Base-by-base conservation (phyloP, 2,888 invertebrate genomes). In the Ischnus inquisitorius region DNA sequence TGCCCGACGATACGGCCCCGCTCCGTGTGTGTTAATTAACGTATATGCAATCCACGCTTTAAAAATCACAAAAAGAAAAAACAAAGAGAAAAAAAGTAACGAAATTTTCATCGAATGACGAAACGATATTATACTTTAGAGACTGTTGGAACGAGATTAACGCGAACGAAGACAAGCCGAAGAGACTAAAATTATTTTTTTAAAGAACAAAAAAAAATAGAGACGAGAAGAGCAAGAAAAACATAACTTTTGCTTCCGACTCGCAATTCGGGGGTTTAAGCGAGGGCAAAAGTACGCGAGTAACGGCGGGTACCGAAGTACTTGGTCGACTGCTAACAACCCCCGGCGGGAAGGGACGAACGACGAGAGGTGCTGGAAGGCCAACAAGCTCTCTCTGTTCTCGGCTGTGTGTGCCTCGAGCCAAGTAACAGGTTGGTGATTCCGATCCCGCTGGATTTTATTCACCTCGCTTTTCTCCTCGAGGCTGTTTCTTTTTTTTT, bases 361-460 rank as follows among this genome's bases (percentile, higher is more conserved):
- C 34, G 12, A 2, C 19, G 54, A 54, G 68, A 68, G 69, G 54
- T 43, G 34, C 62, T 76, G 69, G 43, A 34, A 68, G 34, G 54
- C 72, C 68, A 72, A 43, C 72, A 19, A 62, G 68, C 46, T 75
- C 71, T 54, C 39, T 74, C 71, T 46, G 16, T 54, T 68, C 80
- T 68, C 34, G 60, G 60, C 62, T 74, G 83, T 77, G 72, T 64
- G 80, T 68, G 83, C 77, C 72, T 48, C 76, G 81, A 82, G 82
- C 65, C 76, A 87, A 92, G 91, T 92, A 93, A 93, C 91, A 93
- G 92, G 92, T 92, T 92, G 92, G 92, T 91, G 89, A 90, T 91
- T 88, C 87, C 79, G 65, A 84, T 83, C 85, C 84, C 76, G 77
- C 77, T 83, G 75, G 60, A 80, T 82, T 87, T 87, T 85, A 83